Evolutionary conservation across 2,797 vertebrate genomes (phyloP), one percentile per base, ranked within the genome.

Genomic region (Octomys mimax): DNA sequence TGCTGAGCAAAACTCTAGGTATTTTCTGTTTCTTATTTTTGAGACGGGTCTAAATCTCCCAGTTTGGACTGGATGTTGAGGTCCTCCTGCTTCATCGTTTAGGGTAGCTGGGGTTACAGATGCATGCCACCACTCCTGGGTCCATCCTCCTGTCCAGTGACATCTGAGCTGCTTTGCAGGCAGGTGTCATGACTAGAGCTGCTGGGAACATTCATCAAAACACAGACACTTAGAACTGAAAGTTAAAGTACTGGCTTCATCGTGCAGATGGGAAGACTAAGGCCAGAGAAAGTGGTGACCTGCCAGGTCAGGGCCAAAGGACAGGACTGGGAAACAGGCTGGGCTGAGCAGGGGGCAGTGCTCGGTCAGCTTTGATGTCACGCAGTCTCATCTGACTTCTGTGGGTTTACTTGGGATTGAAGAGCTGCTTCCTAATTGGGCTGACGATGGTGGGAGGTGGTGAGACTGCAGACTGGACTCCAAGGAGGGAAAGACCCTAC

Each of bases 331-430:
- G 97, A 97, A 95, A 79, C 78, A 95, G 96, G 95, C 97, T 97
- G 97, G 94, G 87, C 94, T 1, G 52, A 90, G 93, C 92, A 88
- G 96, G 78, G 80, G 96, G 57, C 73, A 96, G 85, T 92, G 70
- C 86, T 12, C 64, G 79, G 97, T 95, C 97, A 96, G 93, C 97
- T 98, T 97, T 98, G 97, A 97, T 96, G 97, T 96, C 95, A 89
- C n/a, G 92, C 91, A 83, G 82, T 93, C 33, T 33, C 61, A 96
- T 97, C 96, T 98, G 96, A 96, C 94, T 79, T 96, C 96, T n/a
- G 46, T 93, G 13, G 96, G 97, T 97, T 98, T 97, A 96, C 97
- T 96, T 97, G 97, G 94, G 96, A 95, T 97, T 97, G 97, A 96
- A 96, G 90, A 96, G 92, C 93, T 94, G 94, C 92, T 91, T 96